Evolutionary conservation across 2,888 invertebrate species (phyloP).

Genomic region (Enchytraeus crypticus): DNA sequence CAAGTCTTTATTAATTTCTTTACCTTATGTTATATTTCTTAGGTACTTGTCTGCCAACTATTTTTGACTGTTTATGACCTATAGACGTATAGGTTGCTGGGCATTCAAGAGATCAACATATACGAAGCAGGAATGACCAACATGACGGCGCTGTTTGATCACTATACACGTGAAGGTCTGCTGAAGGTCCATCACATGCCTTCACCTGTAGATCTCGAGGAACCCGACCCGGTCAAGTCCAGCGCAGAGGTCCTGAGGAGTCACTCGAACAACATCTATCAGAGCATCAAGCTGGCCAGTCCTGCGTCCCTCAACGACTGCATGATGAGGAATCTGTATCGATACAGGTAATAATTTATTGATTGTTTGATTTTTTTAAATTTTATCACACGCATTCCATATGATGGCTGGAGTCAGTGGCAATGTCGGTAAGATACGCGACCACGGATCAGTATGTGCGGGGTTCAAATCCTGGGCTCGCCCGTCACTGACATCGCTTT

Average conservation of each 20-base stretch:
- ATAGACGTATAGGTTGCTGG: neutral
- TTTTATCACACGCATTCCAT: no score
- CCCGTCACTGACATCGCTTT: no score
- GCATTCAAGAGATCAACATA: neutral
- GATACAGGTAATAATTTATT: no score
- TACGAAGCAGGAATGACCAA: neutral
- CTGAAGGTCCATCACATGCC: neutral
- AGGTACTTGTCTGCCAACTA: neutral
- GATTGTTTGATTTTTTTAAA: no score
- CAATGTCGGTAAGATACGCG: no score
- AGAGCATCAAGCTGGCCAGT: neutral
- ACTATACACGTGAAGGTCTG: neutral
- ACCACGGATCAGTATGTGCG: no score
- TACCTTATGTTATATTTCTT: neutral
- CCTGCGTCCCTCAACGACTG: neutral
- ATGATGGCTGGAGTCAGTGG: no score
- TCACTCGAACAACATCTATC: neutral
- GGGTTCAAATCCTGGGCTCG: no score
- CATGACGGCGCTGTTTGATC: neutral
- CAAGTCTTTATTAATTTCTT: no score
- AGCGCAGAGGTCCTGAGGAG: neutral
- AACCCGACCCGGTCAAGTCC: neutral
- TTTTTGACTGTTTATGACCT: neutral
- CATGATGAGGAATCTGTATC: neutral
- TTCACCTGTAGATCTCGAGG: neutral